These are phyloP conservation scores for Hyphantria cunea DNA, from an alignment of 1,140 invertebrate species.

Conservation along the genomic window DNA sequence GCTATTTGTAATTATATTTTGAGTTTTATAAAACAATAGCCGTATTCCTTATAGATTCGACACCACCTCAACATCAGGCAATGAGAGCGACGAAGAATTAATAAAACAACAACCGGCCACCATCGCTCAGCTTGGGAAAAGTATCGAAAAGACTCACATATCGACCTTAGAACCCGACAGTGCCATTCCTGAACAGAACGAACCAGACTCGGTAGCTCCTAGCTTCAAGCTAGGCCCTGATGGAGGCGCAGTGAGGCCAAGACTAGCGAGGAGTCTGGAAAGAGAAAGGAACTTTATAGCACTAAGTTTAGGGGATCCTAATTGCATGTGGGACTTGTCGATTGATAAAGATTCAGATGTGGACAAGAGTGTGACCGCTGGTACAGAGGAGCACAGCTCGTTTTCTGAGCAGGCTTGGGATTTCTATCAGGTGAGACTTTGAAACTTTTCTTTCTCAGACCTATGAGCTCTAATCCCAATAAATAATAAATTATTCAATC, in stretches of 20 bases:
- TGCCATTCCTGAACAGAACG: conserved; percentile 72
- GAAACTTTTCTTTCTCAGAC: too few relatives aligned
- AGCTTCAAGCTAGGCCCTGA: conserved; percentile 84
- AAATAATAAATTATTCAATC: too few relatives aligned
- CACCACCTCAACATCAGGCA: conserved; percentile 77
- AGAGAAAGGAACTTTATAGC: conserved; percentile 69
- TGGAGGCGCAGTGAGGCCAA: conserved; percentile 66
- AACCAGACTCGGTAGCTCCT: conserved; percentile 69
- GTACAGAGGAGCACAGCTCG: conserved; percentile 88
- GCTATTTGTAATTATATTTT: too few relatives aligned
- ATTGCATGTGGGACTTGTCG: conserved; percentile 66
- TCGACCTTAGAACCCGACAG: conserved; percentile 70
- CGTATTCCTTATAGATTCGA: conserved; percentile 59
- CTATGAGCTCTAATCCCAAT: too few relatives aligned
- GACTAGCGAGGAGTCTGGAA: conserved; percentile 67
- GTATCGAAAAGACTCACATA: conserved; percentile 79
- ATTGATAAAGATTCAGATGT: conserved; percentile 76
- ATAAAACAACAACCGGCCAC: conserved; percentile 64
- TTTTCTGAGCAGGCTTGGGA: conserved; percentile 94
- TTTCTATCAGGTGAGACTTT: conserved; percentile 86
- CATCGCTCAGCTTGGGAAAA: conserved; percentile 67
- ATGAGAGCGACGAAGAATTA: conserved; percentile 78
- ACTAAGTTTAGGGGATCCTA: conserved; percentile 66
- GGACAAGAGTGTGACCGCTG: conserved; percentile 77
- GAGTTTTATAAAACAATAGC: too few relatives aligned